Conservation (phyloP, 2,888 invertebrate species). For the Dascillus cervinus region DNA sequence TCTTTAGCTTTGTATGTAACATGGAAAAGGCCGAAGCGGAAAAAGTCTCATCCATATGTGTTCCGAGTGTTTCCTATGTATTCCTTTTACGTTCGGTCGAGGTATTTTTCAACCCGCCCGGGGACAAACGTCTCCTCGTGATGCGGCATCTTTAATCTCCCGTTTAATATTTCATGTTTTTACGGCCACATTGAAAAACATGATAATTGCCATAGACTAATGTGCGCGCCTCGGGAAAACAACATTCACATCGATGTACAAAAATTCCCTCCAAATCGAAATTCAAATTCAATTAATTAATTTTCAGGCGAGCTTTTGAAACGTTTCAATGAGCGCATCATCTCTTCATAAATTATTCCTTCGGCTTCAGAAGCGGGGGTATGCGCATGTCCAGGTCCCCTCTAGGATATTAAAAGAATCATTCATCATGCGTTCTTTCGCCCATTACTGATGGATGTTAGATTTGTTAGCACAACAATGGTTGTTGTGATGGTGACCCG, state of each 20-base stretch:
- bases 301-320: no score
- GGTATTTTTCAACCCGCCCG: constrained; percentile 34
- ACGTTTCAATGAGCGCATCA: no score
- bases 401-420: no score
- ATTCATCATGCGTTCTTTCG: no score
- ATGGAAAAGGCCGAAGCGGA: constrained; percentile 31
- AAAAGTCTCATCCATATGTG: constrained; percentile 34
- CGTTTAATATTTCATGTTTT: constrained; percentile 39
- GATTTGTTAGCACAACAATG: no score
- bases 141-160: constrained; percentile 38
- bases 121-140: constrained; percentile 35
- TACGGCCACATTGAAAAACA: constrained; percentile 34
- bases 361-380: no score
- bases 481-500: no score
- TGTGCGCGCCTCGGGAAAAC: constrained; percentile 17
- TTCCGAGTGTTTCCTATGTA: constrained; percentile 31
- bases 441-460: no score
- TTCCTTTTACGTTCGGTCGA: constrained; percentile 34
- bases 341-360: no score
- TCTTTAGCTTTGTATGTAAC: constrained; percentile 26
- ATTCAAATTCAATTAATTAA: no score
- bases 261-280: no score
- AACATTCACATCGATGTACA: not conserved
- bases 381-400: no score
- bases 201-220: constrained; percentile 37